Evolutionary conservation across 2,113 vertebrate species (phyloP), one percentile per base, ranked within the genome.

Genomic region (Diphyllodes magnificus): DNA sequence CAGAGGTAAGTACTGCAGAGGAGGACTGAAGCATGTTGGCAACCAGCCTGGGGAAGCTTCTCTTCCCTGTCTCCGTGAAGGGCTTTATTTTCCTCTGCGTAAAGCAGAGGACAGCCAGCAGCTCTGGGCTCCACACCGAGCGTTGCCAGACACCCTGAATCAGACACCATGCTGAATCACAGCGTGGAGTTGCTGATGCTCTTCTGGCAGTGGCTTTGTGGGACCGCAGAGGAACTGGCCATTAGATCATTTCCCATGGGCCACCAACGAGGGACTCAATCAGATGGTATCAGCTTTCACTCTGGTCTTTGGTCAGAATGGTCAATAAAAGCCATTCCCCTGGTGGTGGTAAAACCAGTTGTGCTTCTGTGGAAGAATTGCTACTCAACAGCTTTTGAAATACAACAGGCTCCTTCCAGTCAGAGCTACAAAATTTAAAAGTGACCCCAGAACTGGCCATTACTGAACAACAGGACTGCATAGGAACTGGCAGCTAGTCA

Each of bases 311-410:
- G 44, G 65, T 75, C 85, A 39, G 64, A 73, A 79, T 33, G 59
- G 64, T 39, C 66, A 76, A 44, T 86, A 86, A 80, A 95, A 92
- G 25, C 1, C 51, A 17, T 86, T 89, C 42, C 64, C 72, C 21
- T 42, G 64, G n/a, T 57, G 63, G 21, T 33, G 60, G 37, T 66
- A 65, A 93, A 91, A 63, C 35, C 24, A 24, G 15, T 47, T 75
- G 47, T 73, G 56, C 72, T 93, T 81, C 83, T 77, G 81, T 86
- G 57, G 69, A 64, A 65, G 42, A 70, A 84, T 64, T 42, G 17
- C 51, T 28, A 2, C 61, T 44, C 25, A 30, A 11, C 25, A 2
- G 4, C 30, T 33, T 78, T 51, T 60, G 61, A 31, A 64, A 51
- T 31, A 50, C 57, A 66, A 21, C 14, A 15, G 76, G 73, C 16